A percentile compares a stretch with the other conserved stretches of the same genome.
These are phyloP conservation scores for Bombus ignitus DNA, from an alignment of 1,140 invertebrate species.

Conservation along the genomic window DNA sequence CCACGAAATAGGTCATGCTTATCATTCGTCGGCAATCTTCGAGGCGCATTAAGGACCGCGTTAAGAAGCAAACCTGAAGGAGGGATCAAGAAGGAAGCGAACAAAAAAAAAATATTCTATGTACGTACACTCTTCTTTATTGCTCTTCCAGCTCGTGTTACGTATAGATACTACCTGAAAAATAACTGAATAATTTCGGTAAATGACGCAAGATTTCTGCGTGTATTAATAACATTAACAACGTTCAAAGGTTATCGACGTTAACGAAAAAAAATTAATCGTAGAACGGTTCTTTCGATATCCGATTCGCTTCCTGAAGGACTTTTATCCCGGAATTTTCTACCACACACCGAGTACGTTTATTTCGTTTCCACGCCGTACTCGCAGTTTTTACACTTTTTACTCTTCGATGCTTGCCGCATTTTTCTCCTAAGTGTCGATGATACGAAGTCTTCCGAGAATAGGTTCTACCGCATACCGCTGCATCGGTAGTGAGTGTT, in stretches of 20 bases:
- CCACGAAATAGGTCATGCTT: not conserved
- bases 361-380: slow-evolving; percentile 84
- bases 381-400: slow-evolving; percentile 74
- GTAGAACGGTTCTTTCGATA: not conserved
- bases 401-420: slow-evolving; percentile 4
- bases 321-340: slow-evolving; percentile 20
- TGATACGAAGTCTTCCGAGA: slow-evolving; percentile 73
- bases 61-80: not conserved
- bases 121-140: slow-evolving; percentile 13
- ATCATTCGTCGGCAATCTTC: not conserved
- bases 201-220: not conserved
- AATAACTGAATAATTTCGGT: not conserved
- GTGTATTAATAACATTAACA: too few species aligned
- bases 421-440: slow-evolving; percentile 47
- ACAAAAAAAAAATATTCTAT: not conserved
- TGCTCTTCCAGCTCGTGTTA: not conserved
- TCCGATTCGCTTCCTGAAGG: not conserved
- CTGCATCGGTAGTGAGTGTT: slow-evolving; percentile 1
- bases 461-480: slow-evolving; percentile 31
- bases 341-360: slow-evolving; percentile 80
- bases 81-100: not conserved
- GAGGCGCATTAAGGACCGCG: not conserved
- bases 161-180: not conserved
- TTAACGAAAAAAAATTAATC: not conserved
- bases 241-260: not conserved